Evolutionary conservation across 2,888 invertebrate genomes (phyloP).

Genomic region (Poecilobothrus nobilitatus): DNA sequence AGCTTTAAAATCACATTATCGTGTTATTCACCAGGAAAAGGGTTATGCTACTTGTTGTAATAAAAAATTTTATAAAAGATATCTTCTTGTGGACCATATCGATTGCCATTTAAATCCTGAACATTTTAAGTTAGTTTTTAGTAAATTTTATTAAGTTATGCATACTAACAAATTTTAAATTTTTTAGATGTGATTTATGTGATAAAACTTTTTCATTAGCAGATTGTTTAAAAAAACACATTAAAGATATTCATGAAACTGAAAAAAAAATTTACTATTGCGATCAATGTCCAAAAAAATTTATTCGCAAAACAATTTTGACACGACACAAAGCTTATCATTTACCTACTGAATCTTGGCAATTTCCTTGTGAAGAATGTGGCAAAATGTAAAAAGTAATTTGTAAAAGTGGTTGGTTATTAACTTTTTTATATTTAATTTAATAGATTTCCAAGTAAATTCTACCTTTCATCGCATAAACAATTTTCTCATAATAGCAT

Average conservation of each 20-base stretch:
- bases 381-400: constrained; percentile 21
- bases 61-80: constrained; percentile 38
- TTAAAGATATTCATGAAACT: constrained; percentile 37
- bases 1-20: constrained; percentile 36
- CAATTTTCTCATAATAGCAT: constrained; percentile 1
- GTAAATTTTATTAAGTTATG: too few relatives aligned
- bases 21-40: constrained; percentile 31
- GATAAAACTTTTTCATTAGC: constrained; percentile 39
- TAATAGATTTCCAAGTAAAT: constrained; percentile 32
- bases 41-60: constrained; percentile 40
- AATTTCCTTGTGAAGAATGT: constrained; percentile 21
- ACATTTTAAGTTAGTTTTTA: constrained; percentile 32
- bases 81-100: constrained; percentile 39
- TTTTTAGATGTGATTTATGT: constrained; percentile 35
- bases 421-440: background rate
- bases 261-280: constrained; percentile 37
- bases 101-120: constrained; percentile 40
- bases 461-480: background rate
- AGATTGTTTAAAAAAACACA: constrained; percentile 39
- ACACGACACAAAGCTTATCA: constrained; percentile 40
- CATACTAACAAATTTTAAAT: too few relatives aligned
- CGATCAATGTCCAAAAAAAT: constrained; percentile 37
- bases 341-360: constrained; percentile 29
- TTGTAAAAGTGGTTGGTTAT: background rate
- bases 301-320: constrained; percentile 37